A percentile compares a stretch with the other conserved stretches of the same genome.
These are phyloP conservation scores for Cisticola juncidis DNA, from an alignment of 2,113 vertebrate genomes.

Conservation along the genomic window DNA sequence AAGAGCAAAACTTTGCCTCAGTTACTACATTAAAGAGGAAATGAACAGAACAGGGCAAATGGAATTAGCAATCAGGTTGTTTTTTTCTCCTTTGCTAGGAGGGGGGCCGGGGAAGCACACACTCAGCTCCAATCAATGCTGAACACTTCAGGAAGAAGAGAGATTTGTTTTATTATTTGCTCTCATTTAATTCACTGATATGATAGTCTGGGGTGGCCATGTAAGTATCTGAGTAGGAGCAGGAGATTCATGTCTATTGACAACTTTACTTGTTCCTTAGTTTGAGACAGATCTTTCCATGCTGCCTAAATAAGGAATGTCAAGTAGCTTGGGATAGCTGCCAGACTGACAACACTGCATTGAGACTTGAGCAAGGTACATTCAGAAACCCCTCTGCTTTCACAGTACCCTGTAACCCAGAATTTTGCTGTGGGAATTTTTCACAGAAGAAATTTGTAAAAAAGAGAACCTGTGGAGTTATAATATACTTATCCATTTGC, in stretches of 20 bases:
- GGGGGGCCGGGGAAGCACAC: not conserved
- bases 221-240: not conserved
- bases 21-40: not conserved
- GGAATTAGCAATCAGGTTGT: not conserved
- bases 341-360: not conserved
- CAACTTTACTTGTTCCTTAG: not conserved
- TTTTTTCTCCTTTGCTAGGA: not conserved
- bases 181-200: not conserved
- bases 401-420: not conserved
- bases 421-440: not conserved
- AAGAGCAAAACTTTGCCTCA: not conserved
- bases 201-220: not conserved
- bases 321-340: not conserved
- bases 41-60: not conserved
- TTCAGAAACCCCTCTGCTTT: not conserved
- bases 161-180: not conserved
- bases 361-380: not conserved
- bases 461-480: not conserved
- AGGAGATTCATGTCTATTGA: not conserved
- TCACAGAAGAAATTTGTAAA: not conserved
- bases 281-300: not conserved
- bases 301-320: not conserved
- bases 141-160: not conserved
- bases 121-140: not conserved
- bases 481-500: not conserved